phyloP scores from a whole-genome alignment of 2,888 invertebrate genomes.

The Trisateles emortualis region DNA sequence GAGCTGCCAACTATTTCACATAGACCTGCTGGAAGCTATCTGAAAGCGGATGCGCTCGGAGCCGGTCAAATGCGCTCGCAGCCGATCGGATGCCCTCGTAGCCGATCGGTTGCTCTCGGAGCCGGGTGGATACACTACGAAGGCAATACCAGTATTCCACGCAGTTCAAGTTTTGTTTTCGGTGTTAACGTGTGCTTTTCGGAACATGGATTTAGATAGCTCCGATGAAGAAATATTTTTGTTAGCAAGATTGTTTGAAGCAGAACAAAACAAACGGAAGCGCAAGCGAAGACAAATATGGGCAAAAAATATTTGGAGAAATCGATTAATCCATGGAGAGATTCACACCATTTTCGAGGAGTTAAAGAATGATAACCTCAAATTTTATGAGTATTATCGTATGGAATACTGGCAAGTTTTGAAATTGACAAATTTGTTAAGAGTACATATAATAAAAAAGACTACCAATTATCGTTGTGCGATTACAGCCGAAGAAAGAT shows the following conservation, averaged over 20 bases:
- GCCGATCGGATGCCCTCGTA: too few species aligned
- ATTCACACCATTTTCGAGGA: conserved; percentile 17
- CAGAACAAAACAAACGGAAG: conserved; percentile 18
- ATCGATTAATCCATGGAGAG: conserved; percentile 13
- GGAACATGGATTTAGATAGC: conserved; percentile 14
- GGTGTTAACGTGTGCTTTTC: conserved; percentile 20
- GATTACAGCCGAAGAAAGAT: conserved; percentile 13
- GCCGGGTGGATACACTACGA: conserved; percentile 12
- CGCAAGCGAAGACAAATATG: conserved; percentile 16
- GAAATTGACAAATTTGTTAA: too few species aligned
- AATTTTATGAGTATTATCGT: conserved; percentile 15
- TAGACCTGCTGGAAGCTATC: conserved; percentile 3
- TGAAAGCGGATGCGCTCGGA: too few species aligned
- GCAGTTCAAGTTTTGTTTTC: conserved; percentile 23
- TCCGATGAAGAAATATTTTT: conserved; percentile 17
- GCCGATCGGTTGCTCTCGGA: conserved; percentile 11
- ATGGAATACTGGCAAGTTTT: conserved; percentile 18
- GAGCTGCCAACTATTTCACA: too few species aligned
- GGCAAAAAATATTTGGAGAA: conserved; percentile 12
- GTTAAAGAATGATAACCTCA: conserved; percentile 13
- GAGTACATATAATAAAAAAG: conserved; percentile 16
- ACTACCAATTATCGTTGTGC: conserved; percentile 17
- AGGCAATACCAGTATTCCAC: conserved; percentile 15
- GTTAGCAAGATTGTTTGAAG: conserved; percentile 14
- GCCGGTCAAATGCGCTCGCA: too few species aligned